Base-by-base conservation (phyloP, 2,113 vertebrate genomes). In the Thermophis baileyi region DNA sequence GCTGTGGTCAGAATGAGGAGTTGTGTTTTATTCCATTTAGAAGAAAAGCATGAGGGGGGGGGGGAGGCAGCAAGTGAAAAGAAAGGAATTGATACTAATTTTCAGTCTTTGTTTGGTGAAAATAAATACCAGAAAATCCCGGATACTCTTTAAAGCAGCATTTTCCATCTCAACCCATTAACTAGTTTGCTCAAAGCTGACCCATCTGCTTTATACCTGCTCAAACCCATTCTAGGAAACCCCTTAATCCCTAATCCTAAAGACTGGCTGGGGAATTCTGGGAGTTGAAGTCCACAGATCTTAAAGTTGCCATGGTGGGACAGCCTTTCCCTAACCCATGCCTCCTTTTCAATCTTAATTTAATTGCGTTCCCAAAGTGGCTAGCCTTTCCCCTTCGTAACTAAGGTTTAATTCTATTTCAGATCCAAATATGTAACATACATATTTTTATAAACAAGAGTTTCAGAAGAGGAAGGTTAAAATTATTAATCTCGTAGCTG, bases 131-230 rank as follows among this genome's bases (percentile, higher is more conserved):
- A 90, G 6, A 49, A 30, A 9, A 6, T 46, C 8, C 7, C 2
- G 40, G 30, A 35, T 12, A n/a, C 2, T 27, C 14, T 44, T 20
- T 10, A 27, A 89, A 18, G 1, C 18, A 35, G 40, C 60, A 14
- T 20, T n/a, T 53, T 51, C 89, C 63, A 44, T 54, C 40, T 46
- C 11, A 44, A 40, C n/a, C 10, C 4, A 54, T 30, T 30, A 89
- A 95, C 91, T 91, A 86, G 93, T 94, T 91, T 94, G 93, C 95
- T 95, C 90, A 95, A 94, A 94, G 93, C 47, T n/a, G 8, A 93
- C 93, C 40, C 85, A 91, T 86, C 11, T 81, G 47, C 53, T 89
- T 16, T 60, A 86, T 20, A 22, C 18, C 11, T 35, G 49, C 1
- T 90, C 16, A n/a, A 11, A 50, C 3, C 20, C 24, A 6, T 86